Evolutionary conservation across 2,113 vertebrate genomes (phyloP), one percentile per base, ranked within the genome.

Genomic region (Tenrec ecaudatus): DNA sequence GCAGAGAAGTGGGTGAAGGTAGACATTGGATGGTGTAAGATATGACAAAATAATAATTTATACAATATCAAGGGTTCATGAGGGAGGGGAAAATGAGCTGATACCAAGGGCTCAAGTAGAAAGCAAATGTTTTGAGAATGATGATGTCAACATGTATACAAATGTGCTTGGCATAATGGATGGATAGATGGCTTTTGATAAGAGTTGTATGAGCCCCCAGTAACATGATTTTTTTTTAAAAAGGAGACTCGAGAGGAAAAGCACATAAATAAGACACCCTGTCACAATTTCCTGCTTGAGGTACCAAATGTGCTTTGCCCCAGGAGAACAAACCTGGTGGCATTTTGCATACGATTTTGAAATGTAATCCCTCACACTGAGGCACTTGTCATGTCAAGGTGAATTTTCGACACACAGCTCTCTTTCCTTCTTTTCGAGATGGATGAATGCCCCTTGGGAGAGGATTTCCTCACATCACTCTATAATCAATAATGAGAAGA

Each of bases 291-390:
- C 12, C 6, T 47, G 3, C n/a, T 40, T 75, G 27, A 47, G 10
- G 71, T 6, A 10, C 2, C 29, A 12, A 62, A 43, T 2, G 2
- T 11, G 0, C 2, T 33, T 40, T 25, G 7, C 57, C 12, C n/a
- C 36, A 11, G n/a, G 19, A 78, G 11, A 92, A 23, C 1, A 40
- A 76, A 19, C 8, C 16, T 66, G 6, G 14, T 6, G 22, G 3
- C 19, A 53, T 80, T 60, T 23, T 33, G 60, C 0, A 6, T 0
- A 3, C 17, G 47, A 2, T 53, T 53, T 14, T 77, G 33, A 58
- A 93, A 68, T 40, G 12, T 19, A 60, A 58, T 43, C 6, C 29
- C 29, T 87, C 9, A 33, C 43, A 6, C 93, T 4, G 8, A 47
- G 75, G 11, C 23, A n/a, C 1, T 86, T 83, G 27, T 53, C 27